phyloP scores from a whole-genome alignment of 2,797 vertebrate genomes.

The Siniperca undulata region DNA sequence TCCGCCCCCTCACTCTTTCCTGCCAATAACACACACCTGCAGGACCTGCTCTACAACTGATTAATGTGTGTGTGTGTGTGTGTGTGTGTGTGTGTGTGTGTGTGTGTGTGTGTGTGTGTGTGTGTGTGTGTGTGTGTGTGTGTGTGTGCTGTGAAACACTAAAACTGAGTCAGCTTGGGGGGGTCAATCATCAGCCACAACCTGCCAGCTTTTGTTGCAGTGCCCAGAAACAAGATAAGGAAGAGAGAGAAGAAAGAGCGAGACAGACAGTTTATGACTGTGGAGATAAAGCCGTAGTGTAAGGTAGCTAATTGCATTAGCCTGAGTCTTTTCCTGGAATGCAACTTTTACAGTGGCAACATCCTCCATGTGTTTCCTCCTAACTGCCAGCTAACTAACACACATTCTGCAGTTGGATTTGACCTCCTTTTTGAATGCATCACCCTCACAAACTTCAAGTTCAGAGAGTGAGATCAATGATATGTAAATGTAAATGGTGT shows the following conservation, averaged over 20 bases:
- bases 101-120: not conserved
- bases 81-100: not conserved
- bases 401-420: slow-evolving; percentile 11
- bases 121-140: not conserved
- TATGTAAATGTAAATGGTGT: too few species aligned
- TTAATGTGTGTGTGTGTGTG: not conserved
- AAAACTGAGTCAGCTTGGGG: slow-evolving; percentile 50
- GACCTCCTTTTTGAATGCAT: slow-evolving; percentile 10
- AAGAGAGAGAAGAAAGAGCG: not conserved
- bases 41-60: slow-evolving; percentile 56
- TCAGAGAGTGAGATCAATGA: not conserved
- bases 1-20: slow-evolving; percentile 34
- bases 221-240: slow-evolving; percentile 43
- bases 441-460: not conserved
- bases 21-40: slow-evolving; percentile 49
- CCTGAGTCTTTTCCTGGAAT: slow-evolving; percentile 66
- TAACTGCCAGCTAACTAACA: not conserved
- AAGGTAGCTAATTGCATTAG: slow-evolving; percentile 36
- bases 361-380: slow-evolving; percentile 70
- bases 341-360: slow-evolving; percentile 53
- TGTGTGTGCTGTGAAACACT: slow-evolving; percentile 12
- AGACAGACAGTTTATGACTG: not conserved
- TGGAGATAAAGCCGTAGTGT: not conserved
- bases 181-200: slow-evolving; percentile 45
- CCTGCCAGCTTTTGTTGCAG: slow-evolving; percentile 16